phyloP scores from a whole-genome alignment of 2,113 vertebrate species.

The Thamnaconus septentrionalis region DNA sequence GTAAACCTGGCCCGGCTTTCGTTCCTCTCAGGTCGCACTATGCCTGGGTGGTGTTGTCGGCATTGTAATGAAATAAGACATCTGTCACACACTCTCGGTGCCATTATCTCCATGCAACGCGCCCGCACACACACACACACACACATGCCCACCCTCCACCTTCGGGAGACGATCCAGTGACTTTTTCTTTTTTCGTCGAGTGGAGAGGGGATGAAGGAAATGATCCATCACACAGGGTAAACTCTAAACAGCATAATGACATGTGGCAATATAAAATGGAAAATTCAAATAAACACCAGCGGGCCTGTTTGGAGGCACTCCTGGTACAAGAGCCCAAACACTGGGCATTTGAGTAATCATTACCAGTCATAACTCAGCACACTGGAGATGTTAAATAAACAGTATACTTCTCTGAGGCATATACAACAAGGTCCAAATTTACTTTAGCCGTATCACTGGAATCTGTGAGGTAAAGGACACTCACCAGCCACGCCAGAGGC shows the following conservation, averaged over 20 bases:
- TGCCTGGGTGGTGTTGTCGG: constrained; percentile 5
- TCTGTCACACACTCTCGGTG: constrained; percentile 28
- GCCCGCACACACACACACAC: constrained; percentile 3
- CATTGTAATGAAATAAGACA: constrained; percentile 43
- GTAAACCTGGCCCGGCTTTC: not conserved
- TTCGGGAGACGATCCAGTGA: constrained; percentile 38
- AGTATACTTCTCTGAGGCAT: constrained; percentile 77
- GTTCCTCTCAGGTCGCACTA: not conserved
- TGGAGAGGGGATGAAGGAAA: constrained; percentile 67
- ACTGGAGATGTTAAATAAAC: constrained; percentile 82
- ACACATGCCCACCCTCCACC: constrained; percentile 21
- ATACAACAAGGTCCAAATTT: constrained; percentile 80
- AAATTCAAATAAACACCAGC: constrained; percentile 83
- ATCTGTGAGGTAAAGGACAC: constrained; percentile 75
- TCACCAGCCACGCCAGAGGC: constrained; percentile 60
- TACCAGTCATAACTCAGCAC: constrained; percentile 79
- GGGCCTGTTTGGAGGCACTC: constrained; percentile 77
- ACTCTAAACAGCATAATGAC: constrained; percentile 82
- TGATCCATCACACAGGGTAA: constrained; percentile 74
- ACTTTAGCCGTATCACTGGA: constrained; percentile 80
- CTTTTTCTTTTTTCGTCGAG: constrained; percentile 12
- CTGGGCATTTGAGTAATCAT: constrained; percentile 80
- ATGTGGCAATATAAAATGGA: constrained; percentile 83
- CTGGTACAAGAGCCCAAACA: constrained; percentile 77
- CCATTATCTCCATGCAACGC: constrained; percentile 23